Evolutionary conservation across 2,113 vertebrate genomes (phyloP).

Genomic region (Oncorhynchus kisutch): DNA sequence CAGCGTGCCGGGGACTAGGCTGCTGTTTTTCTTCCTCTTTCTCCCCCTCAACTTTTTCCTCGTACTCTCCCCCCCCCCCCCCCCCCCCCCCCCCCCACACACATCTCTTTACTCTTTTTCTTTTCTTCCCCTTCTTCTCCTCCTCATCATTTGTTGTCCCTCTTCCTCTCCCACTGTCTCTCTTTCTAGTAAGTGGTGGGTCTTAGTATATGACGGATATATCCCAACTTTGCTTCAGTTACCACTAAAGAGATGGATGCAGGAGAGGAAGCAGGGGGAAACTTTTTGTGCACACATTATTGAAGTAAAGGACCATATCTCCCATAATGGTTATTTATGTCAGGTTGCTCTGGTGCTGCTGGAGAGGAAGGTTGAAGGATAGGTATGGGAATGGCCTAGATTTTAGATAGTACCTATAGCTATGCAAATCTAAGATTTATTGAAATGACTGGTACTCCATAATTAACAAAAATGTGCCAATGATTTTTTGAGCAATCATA

Average conservation of each 20-base stretch:
- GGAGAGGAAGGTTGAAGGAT: constrained; percentile 11
- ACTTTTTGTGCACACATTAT: constrained; percentile 84
- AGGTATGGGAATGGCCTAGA: too few species aligned
- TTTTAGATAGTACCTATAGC: too few species aligned
- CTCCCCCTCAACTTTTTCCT: constrained; percentile 15
- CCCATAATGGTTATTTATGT: constrained; percentile 53
- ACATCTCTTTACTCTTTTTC: not conserved
- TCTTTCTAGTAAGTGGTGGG: constrained; percentile 70
- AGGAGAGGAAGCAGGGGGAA: constrained; percentile 62
- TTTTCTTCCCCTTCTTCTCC: constrained; percentile 5
- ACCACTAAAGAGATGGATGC: constrained; percentile 74
- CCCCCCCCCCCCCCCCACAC: not conserved
- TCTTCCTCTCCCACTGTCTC: not conserved
- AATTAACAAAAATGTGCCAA: too few species aligned
- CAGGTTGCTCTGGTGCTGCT: constrained; percentile 52
- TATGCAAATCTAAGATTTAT: too few species aligned
- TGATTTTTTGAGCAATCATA: too few species aligned
- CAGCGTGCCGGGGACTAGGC: constrained; percentile 80
- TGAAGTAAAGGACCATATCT: constrained; percentile 82
- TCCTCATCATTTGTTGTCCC: constrained; percentile 22
- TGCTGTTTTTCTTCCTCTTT: constrained; percentile 47
- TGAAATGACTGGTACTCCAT: too few species aligned
- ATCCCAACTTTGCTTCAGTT: constrained; percentile 79
- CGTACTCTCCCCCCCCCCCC: not conserved
- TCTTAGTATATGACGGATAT: constrained; percentile 79